Conservation (phyloP, 2,888 invertebrate genomes). For the Loripinus fragilis region DNA sequence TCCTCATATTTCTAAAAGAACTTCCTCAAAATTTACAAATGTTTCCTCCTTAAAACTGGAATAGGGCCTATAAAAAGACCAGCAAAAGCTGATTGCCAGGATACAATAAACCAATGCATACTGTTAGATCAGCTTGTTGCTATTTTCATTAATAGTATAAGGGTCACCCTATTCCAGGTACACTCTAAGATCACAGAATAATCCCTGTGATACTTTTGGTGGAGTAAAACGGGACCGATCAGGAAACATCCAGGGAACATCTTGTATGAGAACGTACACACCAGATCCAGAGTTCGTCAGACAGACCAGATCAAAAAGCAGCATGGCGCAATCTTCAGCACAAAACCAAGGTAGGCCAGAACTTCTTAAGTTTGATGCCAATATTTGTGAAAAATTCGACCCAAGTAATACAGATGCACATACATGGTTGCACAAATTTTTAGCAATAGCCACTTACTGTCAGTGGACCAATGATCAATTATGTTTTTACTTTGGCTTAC, state of each 20-base stretch:
- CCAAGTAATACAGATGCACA: background rate
- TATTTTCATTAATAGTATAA: too few relatives aligned
- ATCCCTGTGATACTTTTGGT: too few relatives aligned
- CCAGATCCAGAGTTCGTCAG: background rate
- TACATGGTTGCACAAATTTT: background rate
- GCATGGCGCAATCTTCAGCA: background rate
- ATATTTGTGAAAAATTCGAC: constrained; percentile 1
- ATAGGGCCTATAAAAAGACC: too few relatives aligned
- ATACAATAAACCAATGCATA: too few relatives aligned
- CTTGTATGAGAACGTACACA: background rate
- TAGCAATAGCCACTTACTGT: background rate
- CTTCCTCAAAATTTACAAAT: too few relatives aligned
- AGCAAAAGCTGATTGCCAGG: too few relatives aligned
- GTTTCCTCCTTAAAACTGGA: too few relatives aligned
- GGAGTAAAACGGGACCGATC: background rate
- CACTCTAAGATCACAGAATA: too few relatives aligned
- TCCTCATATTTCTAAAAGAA: too few relatives aligned
- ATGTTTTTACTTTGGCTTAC: constrained; percentile 8
- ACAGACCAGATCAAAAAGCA: background rate
- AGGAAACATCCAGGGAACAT: background rate
- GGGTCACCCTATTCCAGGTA: too few relatives aligned
- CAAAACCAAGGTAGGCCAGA: background rate
- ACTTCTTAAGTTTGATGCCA: background rate
- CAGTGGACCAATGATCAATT: background rate
- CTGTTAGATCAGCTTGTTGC: too few relatives aligned